phyloP scores from a whole-genome alignment of 1,140 invertebrate species.

The Meloidogyne floridensis region DNA sequence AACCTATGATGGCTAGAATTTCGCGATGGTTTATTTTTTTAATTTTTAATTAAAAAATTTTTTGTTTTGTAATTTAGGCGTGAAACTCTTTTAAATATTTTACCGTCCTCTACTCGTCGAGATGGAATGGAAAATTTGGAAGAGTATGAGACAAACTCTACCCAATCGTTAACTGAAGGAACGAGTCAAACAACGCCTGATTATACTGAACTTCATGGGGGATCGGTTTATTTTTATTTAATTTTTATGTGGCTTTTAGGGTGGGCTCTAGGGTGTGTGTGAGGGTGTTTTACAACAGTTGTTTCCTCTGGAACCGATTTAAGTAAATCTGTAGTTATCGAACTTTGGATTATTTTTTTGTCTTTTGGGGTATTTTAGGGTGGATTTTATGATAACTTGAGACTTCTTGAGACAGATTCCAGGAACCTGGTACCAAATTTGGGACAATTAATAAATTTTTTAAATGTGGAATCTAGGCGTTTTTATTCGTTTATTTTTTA shows the following conservation, averaged over 20 bases:
- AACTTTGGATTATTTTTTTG: too few species aligned
- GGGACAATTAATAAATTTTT: too few species aligned
- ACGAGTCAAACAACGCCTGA: not conserved
- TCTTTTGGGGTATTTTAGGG: too few species aligned
- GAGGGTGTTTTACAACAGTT: too few species aligned
- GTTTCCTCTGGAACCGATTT: too few species aligned
- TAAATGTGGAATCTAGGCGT: too few species aligned
- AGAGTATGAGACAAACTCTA: not conserved
- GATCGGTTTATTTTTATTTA: constrained; percentile 9
- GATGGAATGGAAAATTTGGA: not conserved
- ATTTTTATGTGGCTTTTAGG: not conserved
- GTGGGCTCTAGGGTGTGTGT: too few species aligned
- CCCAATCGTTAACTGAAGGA: not conserved
- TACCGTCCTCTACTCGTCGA: not conserved
- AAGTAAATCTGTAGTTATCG: too few species aligned
- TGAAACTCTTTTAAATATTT: not conserved
- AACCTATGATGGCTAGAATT: not conserved
- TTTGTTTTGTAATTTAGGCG: not conserved
- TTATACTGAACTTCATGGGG: constrained; percentile 30
- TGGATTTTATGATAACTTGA: too few species aligned
- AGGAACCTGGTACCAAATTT: too few species aligned
- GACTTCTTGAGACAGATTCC: too few species aligned
- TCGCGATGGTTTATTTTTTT: not conserved
- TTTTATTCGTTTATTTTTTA: too few species aligned
- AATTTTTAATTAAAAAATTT: not conserved